Evolutionary conservation across 2,888 invertebrate species (phyloP), one percentile per base, ranked within the genome.

Genomic region (Brachypterus glaber): DNA sequence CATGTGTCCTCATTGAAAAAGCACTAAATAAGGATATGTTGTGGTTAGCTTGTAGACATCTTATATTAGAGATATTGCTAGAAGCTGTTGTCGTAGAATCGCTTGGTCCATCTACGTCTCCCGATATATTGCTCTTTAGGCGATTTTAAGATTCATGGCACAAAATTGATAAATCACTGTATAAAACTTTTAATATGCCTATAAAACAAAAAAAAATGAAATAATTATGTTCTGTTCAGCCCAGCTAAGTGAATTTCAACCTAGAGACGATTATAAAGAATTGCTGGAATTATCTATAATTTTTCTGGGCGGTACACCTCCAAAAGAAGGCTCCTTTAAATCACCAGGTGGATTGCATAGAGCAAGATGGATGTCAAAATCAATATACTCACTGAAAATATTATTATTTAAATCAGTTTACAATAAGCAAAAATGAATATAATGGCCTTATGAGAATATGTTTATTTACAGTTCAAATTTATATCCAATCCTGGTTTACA

Each of bases 331-430:
- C 15, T 36, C 31, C 17, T 48, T 53, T 26, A 35, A 40, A 26
- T 12, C 35, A 18, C 52, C 50, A 30, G 51, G 43, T 12, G 48
- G 38, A 17, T 14, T 50, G 25, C 49, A 49, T 39, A 48, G 45
- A 33, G 50, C 52, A 11, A 15, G 48, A 16, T 53, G 50, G 47
- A 53, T 53, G 48, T 38, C 50, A 13, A 51, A 45, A 39, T 46
- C 45, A 7, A 46, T 49, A 29, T 52, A 50, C 33, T 42, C 30
- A 14, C 33, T 48, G n/a, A 52, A 52, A 34, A 8, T 49, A 30
- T 35, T 18, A 48, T 15, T 46, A 45, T 41, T 18, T 31, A 16
- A 27, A 34, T 3, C 39, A 48, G 25, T 48, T 50, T 29, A 37
- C 41, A 13, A 29, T 52, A 9, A 50, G 41, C 8, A 33, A 17